phyloP scores from a whole-genome alignment of 2,888 invertebrate genomes.

The Eristalinus sepulchralis region DNA sequence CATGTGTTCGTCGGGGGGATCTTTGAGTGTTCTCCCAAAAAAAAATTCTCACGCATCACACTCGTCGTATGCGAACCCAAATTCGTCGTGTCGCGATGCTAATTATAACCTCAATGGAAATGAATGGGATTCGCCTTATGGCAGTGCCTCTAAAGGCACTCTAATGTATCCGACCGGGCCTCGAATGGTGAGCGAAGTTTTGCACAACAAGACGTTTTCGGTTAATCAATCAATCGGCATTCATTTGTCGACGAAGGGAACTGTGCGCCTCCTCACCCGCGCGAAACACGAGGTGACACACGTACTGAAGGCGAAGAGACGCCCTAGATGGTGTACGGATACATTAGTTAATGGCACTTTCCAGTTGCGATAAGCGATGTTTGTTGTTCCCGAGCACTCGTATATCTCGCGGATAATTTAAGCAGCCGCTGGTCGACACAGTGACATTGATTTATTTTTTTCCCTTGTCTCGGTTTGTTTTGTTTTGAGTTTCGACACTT shows the following conservation, averaged over 20 bases:
- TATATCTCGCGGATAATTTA: background rate
- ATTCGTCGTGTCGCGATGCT: background rate
- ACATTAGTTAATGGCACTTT: background rate
- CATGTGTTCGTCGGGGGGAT: background rate
- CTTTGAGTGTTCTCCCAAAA: background rate
- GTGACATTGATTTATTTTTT: background rate
- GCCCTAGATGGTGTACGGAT: constrained; percentile 7
- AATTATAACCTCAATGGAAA: constrained; percentile 4
- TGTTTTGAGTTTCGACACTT: background rate
- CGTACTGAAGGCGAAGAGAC: constrained; percentile 8
- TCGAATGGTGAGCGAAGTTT: background rate
- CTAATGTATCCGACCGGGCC: background rate
- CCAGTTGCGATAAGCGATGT: background rate
- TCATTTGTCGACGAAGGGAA: background rate
- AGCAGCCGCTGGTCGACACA: background rate
- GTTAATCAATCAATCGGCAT: constrained; percentile 37
- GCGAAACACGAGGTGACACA: constrained; percentile 10
- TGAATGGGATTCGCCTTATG: background rate
- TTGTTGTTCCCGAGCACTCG: background rate
- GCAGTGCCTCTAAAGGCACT: background rate
- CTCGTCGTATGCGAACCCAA: background rate
- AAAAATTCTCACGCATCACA: background rate
- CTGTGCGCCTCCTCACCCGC: background rate
- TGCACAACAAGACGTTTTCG: constrained; percentile 16
- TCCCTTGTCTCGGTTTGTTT: background rate